Conservation (phyloP, 2,797 vertebrate genomes). For the Cirrhinus molitorella region DNA sequence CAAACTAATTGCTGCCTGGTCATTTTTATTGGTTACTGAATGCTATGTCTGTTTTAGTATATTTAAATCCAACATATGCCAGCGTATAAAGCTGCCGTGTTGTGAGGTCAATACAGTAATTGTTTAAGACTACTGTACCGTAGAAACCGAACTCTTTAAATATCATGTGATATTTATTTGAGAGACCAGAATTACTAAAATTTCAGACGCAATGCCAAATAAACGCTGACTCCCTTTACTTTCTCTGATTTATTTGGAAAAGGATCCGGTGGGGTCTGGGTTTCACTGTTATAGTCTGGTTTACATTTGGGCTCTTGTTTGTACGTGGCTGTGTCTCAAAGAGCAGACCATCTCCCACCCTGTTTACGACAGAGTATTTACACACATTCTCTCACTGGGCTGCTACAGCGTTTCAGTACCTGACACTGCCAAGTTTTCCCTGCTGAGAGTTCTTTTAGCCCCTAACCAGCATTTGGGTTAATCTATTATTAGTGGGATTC, state of each 20-base stretch:
- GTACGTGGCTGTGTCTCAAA: constrained; percentile 54
- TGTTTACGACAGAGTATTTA: constrained; percentile 58
- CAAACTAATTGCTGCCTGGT: constrained; percentile 26
- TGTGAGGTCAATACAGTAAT: constrained; percentile 47
- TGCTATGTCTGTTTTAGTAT: constrained; percentile 19
- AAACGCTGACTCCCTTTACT: constrained; percentile 46
- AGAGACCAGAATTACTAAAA: constrained; percentile 41
- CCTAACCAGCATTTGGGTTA: constrained; percentile 75
- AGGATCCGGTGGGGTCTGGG: constrained; percentile 35
- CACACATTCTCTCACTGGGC: constrained; percentile 52
- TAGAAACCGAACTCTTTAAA: constrained; percentile 53
- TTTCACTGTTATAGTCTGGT: constrained; percentile 60
- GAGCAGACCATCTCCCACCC: constrained; percentile 47
- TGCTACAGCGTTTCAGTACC: constrained; percentile 57
- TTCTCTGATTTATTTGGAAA: constrained; percentile 55
- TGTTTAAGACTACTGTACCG: constrained; percentile 47
- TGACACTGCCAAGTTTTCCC: constrained; percentile 57
- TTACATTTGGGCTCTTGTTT: constrained; percentile 62
- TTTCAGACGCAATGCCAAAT: constrained; percentile 51
- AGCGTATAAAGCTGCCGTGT: neutral
- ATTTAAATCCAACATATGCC: constrained; percentile 36
- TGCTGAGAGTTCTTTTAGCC: constrained; percentile 69
- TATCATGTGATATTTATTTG: constrained; percentile 60
- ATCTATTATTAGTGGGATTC: constrained; percentile 79
- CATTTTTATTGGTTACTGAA: constrained; percentile 24